Evolutionary conservation across 2,113 vertebrate genomes (phyloP).

Genomic region (Mustelus asterias): DNA sequence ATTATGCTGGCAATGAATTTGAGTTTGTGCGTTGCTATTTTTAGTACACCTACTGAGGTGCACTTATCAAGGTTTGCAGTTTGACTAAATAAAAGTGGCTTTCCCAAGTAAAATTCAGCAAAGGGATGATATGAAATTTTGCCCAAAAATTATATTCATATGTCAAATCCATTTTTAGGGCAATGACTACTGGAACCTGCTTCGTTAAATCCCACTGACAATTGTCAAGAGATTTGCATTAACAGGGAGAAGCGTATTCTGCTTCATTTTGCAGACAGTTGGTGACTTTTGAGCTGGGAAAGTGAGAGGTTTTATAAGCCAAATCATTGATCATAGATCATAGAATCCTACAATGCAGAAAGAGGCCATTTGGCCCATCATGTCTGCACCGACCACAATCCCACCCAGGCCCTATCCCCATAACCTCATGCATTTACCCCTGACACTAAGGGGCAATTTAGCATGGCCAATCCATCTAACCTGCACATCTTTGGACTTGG

Average conservation of each 20-base stretch:
- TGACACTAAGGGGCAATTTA: too few relatives aligned
- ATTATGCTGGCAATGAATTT: neutral
- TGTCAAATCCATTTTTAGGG: neutral
- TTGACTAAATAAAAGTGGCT: neutral
- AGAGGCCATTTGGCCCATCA: too few relatives aligned
- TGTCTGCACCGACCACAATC: too few relatives aligned
- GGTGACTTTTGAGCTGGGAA: neutral
- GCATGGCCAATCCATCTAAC: too few relatives aligned
- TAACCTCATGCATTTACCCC: too few relatives aligned
- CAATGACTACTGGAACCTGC: neutral
- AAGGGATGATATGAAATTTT: neutral
- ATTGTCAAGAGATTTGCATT: neutral
- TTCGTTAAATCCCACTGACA: neutral
- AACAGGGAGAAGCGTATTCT: neutral
- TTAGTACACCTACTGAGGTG: neutral
- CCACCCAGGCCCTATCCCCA: too few relatives aligned
- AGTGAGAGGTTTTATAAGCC: neutral
- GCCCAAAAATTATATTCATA: too few relatives aligned
- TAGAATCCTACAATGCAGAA: too few relatives aligned
- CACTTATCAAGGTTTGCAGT: neutral
- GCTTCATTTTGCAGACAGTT: neutral
- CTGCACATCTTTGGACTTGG: too few relatives aligned
- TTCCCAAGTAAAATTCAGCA: neutral
- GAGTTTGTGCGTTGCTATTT: neutral
- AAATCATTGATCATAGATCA: neutral